Evolutionary conservation across 2,113 vertebrate genomes (phyloP).

Genomic region (Hystrix brachyura): DNA sequence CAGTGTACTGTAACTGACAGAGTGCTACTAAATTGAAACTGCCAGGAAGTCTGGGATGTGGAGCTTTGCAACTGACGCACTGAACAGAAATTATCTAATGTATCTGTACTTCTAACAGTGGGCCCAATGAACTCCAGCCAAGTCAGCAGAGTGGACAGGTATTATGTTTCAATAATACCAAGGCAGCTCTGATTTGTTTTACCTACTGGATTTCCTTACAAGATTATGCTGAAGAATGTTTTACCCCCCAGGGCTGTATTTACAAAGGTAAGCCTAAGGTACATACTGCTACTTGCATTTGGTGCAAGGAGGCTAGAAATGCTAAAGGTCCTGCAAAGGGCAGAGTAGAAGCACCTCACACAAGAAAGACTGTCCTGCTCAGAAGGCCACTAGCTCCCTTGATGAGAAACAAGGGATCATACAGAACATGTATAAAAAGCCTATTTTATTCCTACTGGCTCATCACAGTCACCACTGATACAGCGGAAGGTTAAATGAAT

Average conservation of each 20-base stretch:
- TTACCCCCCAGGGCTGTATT: background rate
- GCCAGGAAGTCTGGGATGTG: background rate
- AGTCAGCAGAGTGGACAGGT: background rate
- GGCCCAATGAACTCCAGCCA: background rate
- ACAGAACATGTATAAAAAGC: background rate
- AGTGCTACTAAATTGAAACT: constrained; percentile 40
- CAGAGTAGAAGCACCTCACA: background rate
- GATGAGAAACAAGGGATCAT: background rate
- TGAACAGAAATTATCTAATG: background rate
- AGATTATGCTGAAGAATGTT: constrained; percentile 38
- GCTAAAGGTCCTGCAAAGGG: background rate
- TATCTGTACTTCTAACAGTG: background rate
- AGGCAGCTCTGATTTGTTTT: constrained; percentile 25
- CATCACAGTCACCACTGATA: background rate
- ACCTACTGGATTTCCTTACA: background rate
- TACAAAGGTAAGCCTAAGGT: background rate
- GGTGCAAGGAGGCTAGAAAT: constrained; percentile 1
- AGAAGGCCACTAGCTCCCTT: background rate
- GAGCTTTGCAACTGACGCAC: background rate
- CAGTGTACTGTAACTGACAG: background rate
- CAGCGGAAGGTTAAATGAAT: background rate
- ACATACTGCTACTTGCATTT: background rate
- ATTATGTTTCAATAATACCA: background rate
- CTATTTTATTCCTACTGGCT: constrained; percentile 32
- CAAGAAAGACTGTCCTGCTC: background rate